These are phyloP conservation scores for Meloidogyne chitwoodi DNA, from an alignment of 1,140 invertebrate genomes.

Conservation along the genomic window DNA sequence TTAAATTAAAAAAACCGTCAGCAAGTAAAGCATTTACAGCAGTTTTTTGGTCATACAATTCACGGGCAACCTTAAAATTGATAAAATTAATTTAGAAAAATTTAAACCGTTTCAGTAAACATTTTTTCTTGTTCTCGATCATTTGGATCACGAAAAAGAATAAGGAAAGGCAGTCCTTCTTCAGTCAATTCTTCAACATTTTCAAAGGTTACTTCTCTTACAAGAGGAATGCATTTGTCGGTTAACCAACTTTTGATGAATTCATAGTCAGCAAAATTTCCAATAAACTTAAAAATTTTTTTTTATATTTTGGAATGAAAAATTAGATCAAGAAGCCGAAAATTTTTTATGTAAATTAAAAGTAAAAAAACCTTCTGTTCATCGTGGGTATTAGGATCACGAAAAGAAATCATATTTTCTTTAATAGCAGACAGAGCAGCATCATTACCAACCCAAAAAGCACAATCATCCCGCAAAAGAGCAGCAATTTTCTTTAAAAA, in stretches of 20 bases:
- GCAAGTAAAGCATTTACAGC: constrained; percentile 92
- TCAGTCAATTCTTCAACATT: constrained; percentile 95
- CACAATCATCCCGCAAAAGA: constrained; percentile 54
- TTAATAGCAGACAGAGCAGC: constrained; percentile 38
- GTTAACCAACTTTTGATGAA: constrained; percentile 75
- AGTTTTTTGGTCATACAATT: constrained; percentile 65
- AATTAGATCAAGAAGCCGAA: background rate
- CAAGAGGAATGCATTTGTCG: constrained; percentile 71
- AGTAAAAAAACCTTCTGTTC: constrained; percentile 46
- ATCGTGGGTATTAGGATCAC: constrained; percentile 52
- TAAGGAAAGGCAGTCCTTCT: constrained; percentile 94
- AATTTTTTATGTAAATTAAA: background rate
- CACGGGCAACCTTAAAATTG: constrained; percentile 47
- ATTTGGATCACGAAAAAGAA: constrained; percentile 76
- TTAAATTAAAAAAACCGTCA: constrained; percentile 64
- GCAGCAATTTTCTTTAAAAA: constrained; percentile 53
- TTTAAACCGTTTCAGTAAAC: constrained; percentile 49
- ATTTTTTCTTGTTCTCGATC: constrained; percentile 56
- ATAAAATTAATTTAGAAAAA: background rate
- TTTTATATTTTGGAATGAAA: background rate
- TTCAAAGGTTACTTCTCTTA: constrained; percentile 90
- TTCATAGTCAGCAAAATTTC: constrained; percentile 63
- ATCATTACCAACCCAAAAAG: constrained; percentile 48
- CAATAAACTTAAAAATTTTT: constrained; percentile 61
- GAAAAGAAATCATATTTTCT: constrained; percentile 49